Percentiles rank a stretch among this genome's conserved stretches.
Evolutionary conservation across 2,888 invertebrate genomes (phyloP).

Genomic region (Ethmia dodecea): DNA sequence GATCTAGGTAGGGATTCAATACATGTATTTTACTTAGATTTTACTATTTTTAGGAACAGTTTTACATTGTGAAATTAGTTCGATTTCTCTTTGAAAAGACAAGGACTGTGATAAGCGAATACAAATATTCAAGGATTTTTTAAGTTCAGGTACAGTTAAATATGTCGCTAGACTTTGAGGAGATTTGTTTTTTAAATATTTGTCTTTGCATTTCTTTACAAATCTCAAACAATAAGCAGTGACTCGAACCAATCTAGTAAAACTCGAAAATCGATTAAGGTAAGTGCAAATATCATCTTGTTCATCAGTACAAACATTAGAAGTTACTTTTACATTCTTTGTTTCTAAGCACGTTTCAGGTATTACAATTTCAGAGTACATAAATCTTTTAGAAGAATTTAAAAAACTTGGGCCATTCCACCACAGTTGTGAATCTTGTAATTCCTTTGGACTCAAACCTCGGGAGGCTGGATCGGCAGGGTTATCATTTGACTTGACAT

Average conservation of each 20-base stretch:
- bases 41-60: slow-evolving; percentile 1
- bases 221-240: slow-evolving; percentile 8
- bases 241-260: slow-evolving; percentile 8
- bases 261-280: no score
- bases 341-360: slow-evolving; percentile 3
- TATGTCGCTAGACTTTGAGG: no score
- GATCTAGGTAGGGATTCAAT: slow-evolving; percentile 8
- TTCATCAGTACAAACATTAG: no score
- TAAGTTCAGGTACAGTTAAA: slow-evolving; percentile 1
- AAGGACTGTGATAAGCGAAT: slow-evolving; percentile 4
- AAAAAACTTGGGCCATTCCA: slow-evolving; percentile 15
- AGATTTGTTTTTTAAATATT: no score
- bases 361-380: background rate
- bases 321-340: no score
- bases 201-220: slow-evolving; percentile 1
- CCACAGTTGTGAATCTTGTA: slow-evolving; percentile 15
- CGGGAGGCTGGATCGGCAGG: slow-evolving; percentile 23
- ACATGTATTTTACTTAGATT: background rate
- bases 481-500: slow-evolving; percentile 18
- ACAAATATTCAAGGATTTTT: slow-evolving; percentile 3
- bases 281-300: no score
- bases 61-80: slow-evolving; percentile 1
- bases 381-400: background rate
- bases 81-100: no score
- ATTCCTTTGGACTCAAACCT: slow-evolving; percentile 12